These are phyloP conservation scores for Aleiodes leptofemur DNA, from an alignment of 2,888 invertebrate species.

Conservation along the genomic window DNA sequence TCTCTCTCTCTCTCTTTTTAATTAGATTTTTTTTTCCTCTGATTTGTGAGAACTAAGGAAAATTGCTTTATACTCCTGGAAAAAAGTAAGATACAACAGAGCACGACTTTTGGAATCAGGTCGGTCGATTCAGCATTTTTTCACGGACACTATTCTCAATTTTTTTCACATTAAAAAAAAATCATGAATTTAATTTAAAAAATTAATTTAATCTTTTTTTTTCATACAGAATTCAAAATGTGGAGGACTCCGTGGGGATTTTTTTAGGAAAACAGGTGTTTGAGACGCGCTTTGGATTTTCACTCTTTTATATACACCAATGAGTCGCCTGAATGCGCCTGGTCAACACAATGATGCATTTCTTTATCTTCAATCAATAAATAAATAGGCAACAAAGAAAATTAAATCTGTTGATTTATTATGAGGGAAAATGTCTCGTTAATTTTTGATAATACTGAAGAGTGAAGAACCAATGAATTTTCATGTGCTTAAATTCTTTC, in stretches of 20 bases:
- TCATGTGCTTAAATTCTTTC: constrained; percentile 4
- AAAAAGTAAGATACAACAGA: constrained; percentile 21
- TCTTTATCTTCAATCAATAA: constrained; percentile 11
- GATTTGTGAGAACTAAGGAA: background rate
- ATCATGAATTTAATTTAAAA: constrained; percentile 40
- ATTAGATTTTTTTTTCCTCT: background rate
- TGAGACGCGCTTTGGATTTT: constrained; percentile 61
- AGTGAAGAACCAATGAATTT: constrained; percentile 11
- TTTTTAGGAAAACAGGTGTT: constrained; percentile 29
- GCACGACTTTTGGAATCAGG: constrained; percentile 3
- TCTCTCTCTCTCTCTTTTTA: background rate
- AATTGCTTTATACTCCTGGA: constrained; percentile 24
- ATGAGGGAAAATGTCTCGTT: background rate
- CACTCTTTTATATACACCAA: constrained; percentile 55
- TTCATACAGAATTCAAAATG: constrained; percentile 1
- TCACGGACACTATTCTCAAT: too few species aligned
- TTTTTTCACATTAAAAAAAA: constrained; percentile 23
- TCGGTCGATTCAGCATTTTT: too few species aligned
- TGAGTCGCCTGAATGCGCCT: constrained; percentile 69
- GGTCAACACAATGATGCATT: constrained; percentile 57
- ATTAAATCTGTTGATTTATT: background rate
- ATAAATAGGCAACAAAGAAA: constrained; percentile 9
- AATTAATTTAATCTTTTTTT: constrained; percentile 1
- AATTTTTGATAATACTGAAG: background rate
- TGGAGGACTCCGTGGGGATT: constrained; percentile 51